Conservation (phyloP, 2,113 vertebrate species). For the Gallinago undulata region DNA sequence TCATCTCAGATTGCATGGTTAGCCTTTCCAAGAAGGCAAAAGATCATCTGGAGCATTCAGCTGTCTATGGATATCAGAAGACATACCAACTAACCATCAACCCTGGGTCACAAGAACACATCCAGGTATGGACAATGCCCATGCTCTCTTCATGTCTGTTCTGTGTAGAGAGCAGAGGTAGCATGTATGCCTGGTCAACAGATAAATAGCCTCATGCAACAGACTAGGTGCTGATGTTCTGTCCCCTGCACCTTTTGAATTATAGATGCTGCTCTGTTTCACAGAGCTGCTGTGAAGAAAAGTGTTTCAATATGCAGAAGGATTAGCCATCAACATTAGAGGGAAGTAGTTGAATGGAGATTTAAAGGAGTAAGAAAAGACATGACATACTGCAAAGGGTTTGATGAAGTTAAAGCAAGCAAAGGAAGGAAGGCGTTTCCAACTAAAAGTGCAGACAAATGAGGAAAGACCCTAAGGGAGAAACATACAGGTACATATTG, state of each 20-base stretch:
- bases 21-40: not conserved
- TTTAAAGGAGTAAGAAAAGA: not conserved
- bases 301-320: not conserved
- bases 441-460: not conserved
- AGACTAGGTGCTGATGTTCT: not conserved
- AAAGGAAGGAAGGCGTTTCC: not conserved
- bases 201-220: not conserved
- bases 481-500: not conserved
- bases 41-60: not conserved
- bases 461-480: not conserved
- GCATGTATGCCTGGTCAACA: fast-evolving
- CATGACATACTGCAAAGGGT: not conserved
- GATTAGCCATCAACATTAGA: not conserved
- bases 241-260: not conserved
- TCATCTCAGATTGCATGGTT: not conserved
- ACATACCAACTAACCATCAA: not conserved
- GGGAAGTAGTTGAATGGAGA: not conserved
- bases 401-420: not conserved
- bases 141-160: not conserved
- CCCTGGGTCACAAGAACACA: fast-evolving
- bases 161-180: not conserved
- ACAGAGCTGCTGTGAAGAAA: not conserved
- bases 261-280: not conserved
- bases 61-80: not conserved
- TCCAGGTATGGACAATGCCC: not conserved